Evolutionary conservation across 2,113 vertebrate species (phyloP), one percentile per base, ranked within the genome.

Genomic region (Muntiacus reevesi): DNA sequence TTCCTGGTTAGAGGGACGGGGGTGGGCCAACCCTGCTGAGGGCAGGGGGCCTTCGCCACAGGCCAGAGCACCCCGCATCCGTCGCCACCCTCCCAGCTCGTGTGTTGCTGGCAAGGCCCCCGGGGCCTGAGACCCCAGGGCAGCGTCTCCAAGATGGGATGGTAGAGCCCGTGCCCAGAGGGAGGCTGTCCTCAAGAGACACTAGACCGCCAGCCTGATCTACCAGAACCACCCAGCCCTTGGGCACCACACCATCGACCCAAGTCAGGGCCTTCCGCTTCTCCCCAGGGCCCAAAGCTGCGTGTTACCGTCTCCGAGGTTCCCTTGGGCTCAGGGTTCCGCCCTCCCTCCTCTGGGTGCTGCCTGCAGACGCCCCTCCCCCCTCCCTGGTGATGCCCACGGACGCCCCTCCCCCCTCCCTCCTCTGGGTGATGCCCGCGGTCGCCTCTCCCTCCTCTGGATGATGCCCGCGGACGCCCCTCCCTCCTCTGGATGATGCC

Each of bases 281-380:
- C 28, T 30, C 5, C 23, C 7, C 52, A 57, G 88, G 11, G 12
- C 5, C 17, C 1, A 12, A 25, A 36, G 50, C 40, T 11, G 54
- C 5, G 0, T 1, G 0, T 33, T 23, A 6, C 23, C 2, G 0
- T 25, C 52, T 43, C 1, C 0, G 40, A 43, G 23, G 12, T 9
- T 52, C 17, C 19, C 47, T 13, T 30, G 16, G 1, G 54, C 71
- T 90, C 40, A 17, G 71, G n/a, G 5, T 3, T 16, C 19, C 10
- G 0, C 11, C 40, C 54, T 27, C 25, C 25, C 45, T 30, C 30
- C 45, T 30, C 30, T 0, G 1, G 28, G 45, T 50, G 45, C 2
- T 50, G 45, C 78, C 10, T 2, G 15, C 0, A 0, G 33, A 67
- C 8, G 30, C 60, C 60, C 15, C 30, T 64, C 62, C 15, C 30